Conservation (phyloP, 2,797 vertebrate genomes). For the Lagodon rhomboides region DNA sequence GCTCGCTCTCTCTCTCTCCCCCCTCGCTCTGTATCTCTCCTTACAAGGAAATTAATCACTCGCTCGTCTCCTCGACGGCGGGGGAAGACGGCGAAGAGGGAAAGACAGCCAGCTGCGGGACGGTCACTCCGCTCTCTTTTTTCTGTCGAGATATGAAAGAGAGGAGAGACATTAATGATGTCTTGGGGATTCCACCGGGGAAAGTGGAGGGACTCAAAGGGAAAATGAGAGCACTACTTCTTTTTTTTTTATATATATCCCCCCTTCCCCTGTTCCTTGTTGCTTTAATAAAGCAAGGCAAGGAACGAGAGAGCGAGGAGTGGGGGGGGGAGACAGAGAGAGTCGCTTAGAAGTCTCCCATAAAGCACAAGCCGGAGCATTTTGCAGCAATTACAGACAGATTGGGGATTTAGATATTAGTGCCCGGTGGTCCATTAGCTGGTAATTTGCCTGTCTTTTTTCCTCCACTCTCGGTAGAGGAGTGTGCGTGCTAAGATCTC, state of each 20-base stretch:
- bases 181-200: constrained; percentile 80
- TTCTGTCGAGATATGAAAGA: constrained; percentile 78
- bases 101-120: constrained; percentile 75
- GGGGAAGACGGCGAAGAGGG: constrained; percentile 48
- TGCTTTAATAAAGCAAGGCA: constrained; percentile 81
- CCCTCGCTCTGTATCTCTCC: constrained; percentile 65
- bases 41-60: constrained; percentile 89
- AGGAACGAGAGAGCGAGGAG: constrained; percentile 46
- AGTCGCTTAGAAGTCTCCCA: constrained; percentile 78
- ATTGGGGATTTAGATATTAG: constrained; percentile 89
- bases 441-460: constrained; percentile 92
- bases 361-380: constrained; percentile 82
- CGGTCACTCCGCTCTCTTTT: constrained; percentile 82
- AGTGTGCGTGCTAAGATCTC: constrained; percentile 89
- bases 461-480: constrained; percentile 79
- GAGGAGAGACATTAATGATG: constrained; percentile 82
- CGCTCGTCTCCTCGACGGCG: constrained; percentile 71
- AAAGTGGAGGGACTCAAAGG: constrained; percentile 72
- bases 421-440: constrained; percentile 89
- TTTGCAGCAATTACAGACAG: constrained; percentile 88
- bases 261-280: constrained; percentile 70
- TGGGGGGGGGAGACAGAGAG: not conserved
- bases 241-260: constrained; percentile 33
- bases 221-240: constrained; percentile 65
- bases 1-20: constrained; percentile 38